Conservation (phyloP, 30 jellyfish, hydroid and myxozoan species). For the Euphysa ruthae region DNA sequence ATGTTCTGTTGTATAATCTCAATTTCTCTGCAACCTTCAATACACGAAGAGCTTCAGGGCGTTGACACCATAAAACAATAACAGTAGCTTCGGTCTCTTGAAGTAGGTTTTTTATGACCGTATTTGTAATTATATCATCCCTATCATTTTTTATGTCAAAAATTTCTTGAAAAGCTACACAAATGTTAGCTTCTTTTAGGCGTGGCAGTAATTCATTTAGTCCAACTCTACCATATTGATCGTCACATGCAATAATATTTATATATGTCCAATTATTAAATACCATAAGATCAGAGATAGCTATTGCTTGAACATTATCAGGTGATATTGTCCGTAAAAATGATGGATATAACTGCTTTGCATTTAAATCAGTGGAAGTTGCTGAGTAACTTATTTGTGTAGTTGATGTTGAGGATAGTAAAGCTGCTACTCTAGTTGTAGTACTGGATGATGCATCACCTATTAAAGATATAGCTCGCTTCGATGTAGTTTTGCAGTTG, state of each 20-base stretch:
- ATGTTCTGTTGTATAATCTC: constrained; percentile 50
- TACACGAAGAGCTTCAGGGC: constrained; percentile 68
- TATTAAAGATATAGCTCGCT: constrained; percentile 47
- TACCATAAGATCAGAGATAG: constrained; percentile 57
- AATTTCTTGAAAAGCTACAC: constrained; percentile 73
- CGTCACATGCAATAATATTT: constrained; percentile 88
- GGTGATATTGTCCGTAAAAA: constrained; percentile 95
- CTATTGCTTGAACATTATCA: constrained; percentile 77
- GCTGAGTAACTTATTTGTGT: constrained; percentile 94
- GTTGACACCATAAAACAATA: constrained; percentile 86
- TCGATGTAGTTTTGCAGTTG: constrained; percentile 43
- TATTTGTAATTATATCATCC: constrained; percentile 14
- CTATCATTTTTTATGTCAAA: constrained; percentile 57
- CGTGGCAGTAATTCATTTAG: constrained; percentile 65
- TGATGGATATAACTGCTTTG: constrained; percentile 69
- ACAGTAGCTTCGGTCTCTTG: constrained; percentile 58
- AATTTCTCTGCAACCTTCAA: constrained; percentile 57
- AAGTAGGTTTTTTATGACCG: constrained; percentile 30
- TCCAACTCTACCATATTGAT: constrained; percentile 87
- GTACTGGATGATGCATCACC: constrained; percentile 96
- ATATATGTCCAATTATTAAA: constrained; percentile 74
- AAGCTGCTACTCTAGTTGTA: constrained; percentile 72
- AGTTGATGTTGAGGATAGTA: constrained; percentile 63
- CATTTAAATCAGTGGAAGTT: constrained; percentile 78
- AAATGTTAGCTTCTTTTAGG: constrained; percentile 44